Evolutionary conservation across 2,113 vertebrate species (phyloP), one percentile per base, ranked within the genome.

Genomic region (Upupa epops): DNA sequence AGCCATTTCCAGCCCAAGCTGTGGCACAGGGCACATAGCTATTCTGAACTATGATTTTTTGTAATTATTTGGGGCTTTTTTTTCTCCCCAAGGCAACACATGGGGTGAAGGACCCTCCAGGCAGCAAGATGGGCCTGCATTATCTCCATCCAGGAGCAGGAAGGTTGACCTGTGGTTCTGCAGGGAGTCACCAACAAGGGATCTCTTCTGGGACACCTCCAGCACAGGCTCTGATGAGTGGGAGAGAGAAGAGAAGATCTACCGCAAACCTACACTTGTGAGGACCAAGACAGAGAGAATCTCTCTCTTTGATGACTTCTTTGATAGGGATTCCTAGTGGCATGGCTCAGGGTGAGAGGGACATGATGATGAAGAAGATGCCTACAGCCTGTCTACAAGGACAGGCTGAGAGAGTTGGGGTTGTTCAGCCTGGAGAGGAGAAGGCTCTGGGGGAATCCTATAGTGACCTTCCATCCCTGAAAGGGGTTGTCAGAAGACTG

Each of bases 211-310:
- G 97, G 97, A 98, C 49, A 96, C 96, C 45, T 97, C 96, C 45
- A 98, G 97, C 92, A 97, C 95, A 3, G 95, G 97, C 45, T 96
- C 93, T 0, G 97, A 98, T 12, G 94, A 96, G 20, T 78, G 66
- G 79, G 89, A 91, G 42, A 89, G 25, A 55, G 77, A 90, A 7
- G 87, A 90, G 58, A 86, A 84, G 65, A 79, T 78, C 36, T 32
- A 13, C 32, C 48, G 0, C 59, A 94, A 78, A 34, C 92, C 59
- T 63, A 65, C 45, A 0, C 94, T 98, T 5, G 97, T 98, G 94
- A 98, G 97, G 83, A 98, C 98, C 55, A 98, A 93, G 91, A 96
- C 97, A 3, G 97, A 98, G 91, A 97, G 95, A 73, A 66, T 98
- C 60, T 94, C 97, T 59, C 93, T 97, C 56, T 97, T 97, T 1